Conservation (phyloP, 2,888 invertebrate genomes). For the Coecobrya sp. region DNA sequence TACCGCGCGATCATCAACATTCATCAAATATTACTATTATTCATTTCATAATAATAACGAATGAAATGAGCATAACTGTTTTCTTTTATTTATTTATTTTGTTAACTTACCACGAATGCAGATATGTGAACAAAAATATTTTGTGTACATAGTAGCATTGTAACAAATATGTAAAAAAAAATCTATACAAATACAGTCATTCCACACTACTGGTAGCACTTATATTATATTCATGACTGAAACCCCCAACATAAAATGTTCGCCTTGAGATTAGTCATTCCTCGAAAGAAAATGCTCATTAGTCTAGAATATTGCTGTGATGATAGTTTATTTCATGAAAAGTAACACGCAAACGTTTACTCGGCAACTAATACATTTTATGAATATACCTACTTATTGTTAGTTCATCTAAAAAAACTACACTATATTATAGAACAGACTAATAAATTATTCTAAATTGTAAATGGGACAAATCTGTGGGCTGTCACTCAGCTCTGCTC, state of each 20-base stretch:
- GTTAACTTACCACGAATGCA: not conserved
- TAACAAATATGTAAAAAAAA: not conserved
- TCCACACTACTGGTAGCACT: not conserved
- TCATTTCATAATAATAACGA: conserved; percentile 49
- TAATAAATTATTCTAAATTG: conserved; percentile 65
- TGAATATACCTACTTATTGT: not conserved
- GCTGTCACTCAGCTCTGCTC: conserved; percentile 41
- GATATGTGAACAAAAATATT: not conserved
- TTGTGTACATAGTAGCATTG: not conserved
- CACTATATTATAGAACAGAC: conserved; percentile 3
- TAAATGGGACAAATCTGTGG: conserved; percentile 68
- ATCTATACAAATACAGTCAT: not conserved
- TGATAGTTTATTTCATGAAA: conserved; percentile 49
- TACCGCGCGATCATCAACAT: not conserved
- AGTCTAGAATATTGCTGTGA: conserved; percentile 46
- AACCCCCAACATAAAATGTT: conserved; percentile 13
- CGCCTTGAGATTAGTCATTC: conserved; percentile 38
- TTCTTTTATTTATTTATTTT: not conserved
- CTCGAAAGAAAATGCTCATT: conserved; percentile 49
- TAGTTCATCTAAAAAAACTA: conserved; percentile 34
- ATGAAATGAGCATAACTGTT: conserved; percentile 44
- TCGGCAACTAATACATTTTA: not conserved
- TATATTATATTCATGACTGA: not conserved
- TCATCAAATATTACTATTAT: conserved; percentile 27
- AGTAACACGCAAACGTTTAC: not conserved